Conservation (phyloP, 2,888 invertebrate genomes). For the Nemotelus nigrinus region DNA sequence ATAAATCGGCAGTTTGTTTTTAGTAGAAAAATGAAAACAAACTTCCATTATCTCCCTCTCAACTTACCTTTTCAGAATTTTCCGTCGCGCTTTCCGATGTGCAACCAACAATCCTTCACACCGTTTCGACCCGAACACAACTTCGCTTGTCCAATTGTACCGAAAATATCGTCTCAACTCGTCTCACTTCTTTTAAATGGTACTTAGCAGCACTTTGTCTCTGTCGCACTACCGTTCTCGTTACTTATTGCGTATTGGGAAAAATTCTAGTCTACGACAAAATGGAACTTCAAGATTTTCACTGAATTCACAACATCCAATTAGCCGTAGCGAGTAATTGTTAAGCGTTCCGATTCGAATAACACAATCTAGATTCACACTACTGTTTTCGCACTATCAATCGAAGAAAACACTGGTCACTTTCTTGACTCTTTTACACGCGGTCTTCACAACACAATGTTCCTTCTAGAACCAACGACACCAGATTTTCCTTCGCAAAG, state of each 20-base stretch:
- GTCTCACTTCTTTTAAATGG: background rate
- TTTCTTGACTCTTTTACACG: no score
- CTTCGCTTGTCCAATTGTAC: background rate
- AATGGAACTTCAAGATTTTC: constrained; percentile 23
- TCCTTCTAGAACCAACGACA: no score
- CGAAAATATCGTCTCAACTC: background rate
- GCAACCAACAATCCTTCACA: background rate
- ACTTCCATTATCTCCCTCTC: background rate
- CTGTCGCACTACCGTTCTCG: background rate
- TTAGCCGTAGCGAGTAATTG: no score
- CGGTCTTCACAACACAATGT: no score
- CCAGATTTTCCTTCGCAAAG: no score
- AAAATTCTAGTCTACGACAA: background rate
- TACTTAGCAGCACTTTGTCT: constrained; percentile 1
- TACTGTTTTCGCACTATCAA: no score
- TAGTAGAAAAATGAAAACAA: constrained; percentile 30
- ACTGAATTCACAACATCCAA: background rate
- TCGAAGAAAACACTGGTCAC: no score
- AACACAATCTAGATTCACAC: no score
- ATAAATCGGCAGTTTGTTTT: background rate
- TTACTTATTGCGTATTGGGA: constrained; percentile 37
- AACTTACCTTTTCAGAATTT: constrained; percentile 16
- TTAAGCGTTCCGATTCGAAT: no score
- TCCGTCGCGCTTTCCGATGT: background rate
- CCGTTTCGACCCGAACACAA: background rate